Evolutionary conservation across 2,888 invertebrate species (phyloP), one percentile per base, ranked within the genome.

Genomic region (Caenorhabditis wallacei): DNA sequence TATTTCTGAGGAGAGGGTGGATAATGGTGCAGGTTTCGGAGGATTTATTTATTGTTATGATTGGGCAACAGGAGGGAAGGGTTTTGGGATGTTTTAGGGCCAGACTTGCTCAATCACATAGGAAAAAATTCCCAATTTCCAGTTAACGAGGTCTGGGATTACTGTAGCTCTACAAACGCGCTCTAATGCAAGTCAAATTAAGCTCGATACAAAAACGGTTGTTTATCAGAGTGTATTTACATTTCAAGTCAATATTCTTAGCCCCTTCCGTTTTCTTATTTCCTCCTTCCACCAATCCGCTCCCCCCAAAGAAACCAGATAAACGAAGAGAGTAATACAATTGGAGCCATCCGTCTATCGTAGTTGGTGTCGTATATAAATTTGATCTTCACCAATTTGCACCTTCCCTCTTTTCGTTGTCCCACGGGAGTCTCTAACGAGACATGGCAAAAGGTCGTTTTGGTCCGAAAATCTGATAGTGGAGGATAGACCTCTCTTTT

Each of bases 341-440:
- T 76, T 76, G 75, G 13, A 54, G n/a, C n/a, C n/a, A n/a, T n/a
- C n/a, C 54, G 54, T 72, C 72, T 63, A 20, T 37, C 18, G 7
- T 11, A 16, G 13, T 43, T 24, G 11, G 16, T 57, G 56, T 59
- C 76, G 51, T 64, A 64, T 64, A 64, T 64, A 76, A 76, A 76
- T 76, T 76, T 68, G 76, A 76, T 76, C 76, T 66, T 57, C 61
- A 54, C 69, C 78, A 78, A 78, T 78, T 78, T 78, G 78, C 63
- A 78, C 78, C 78, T 78, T 63, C 57, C n/a, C 22, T 51, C 66
- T 20, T 54, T 20, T 30, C 53, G 10, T 54, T 53, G 30, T 78
- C 78, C 78, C 78, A 63, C 78, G 78, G 78, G 78, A 78, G 63
- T 18, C 46, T 35, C 78, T 78, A 78, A 78, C 78, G 78, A 78